phyloP scores from a whole-genome alignment of 2,797 vertebrate genomes.

The Propithecus perrieri region DNA sequence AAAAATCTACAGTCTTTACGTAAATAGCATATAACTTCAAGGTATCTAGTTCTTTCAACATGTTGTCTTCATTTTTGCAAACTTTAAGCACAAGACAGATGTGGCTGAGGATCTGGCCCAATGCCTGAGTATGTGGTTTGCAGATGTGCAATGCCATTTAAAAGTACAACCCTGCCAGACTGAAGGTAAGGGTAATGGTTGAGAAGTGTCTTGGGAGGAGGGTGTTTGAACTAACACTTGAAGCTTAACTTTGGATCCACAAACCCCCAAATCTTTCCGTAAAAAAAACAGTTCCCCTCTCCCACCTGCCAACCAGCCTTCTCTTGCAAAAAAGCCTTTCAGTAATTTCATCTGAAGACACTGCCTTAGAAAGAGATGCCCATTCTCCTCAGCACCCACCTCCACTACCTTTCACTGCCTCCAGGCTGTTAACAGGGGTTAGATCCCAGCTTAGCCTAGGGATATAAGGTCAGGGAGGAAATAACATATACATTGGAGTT shows the following conservation, averaged over 20 bases:
- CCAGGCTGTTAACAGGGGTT: background rate
- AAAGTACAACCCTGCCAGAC: background rate
- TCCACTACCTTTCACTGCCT: background rate
- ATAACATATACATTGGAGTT: background rate
- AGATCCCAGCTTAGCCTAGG: background rate
- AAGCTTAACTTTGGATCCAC: background rate
- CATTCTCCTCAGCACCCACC: background rate
- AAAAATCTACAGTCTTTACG: background rate
- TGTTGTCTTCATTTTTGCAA: background rate
- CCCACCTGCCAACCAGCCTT: background rate
- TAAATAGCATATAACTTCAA: background rate
- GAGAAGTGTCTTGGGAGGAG: background rate
- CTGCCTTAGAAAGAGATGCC: background rate
- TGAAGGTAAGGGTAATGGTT: background rate
- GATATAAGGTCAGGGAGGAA: background rate
- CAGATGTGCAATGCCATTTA: background rate
- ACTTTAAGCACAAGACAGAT: background rate
- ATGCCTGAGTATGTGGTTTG: no score
- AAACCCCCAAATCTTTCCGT: background rate
- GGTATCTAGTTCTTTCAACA: constrained; percentile 1
- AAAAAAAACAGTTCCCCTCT: background rate
- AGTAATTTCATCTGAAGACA: background rate
- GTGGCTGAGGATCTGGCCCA: background rate
- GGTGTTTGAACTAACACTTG: background rate
- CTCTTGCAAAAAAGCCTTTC: background rate